Evolutionary conservation across 2,888 invertebrate species (phyloP), one percentile per base, ranked within the genome.

Genomic region (Dryococelus australis): DNA sequence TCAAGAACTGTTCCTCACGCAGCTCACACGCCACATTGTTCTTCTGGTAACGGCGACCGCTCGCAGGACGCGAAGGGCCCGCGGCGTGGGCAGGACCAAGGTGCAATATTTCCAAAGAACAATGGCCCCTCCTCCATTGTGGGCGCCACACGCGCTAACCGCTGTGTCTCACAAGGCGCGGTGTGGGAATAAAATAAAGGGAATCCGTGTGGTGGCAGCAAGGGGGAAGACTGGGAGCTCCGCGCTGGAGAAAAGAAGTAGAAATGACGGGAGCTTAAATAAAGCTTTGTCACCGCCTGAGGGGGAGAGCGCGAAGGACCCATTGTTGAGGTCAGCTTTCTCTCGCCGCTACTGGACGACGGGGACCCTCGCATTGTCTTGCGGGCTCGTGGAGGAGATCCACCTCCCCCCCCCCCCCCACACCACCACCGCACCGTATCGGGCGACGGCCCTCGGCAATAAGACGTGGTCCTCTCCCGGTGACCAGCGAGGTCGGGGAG

Each of bases 241-340:
- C n/a, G n/a, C n/a, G n/a, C n/a, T n/a, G n/a, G n/a, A n/a, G n/a
- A n/a, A 43, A 35, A 83, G 10, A 83, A 83, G 83, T 28, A 83
- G 83, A 83, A 83, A 43, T 83, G 83, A 83, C 83, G 16, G n/a
- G 43, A 83, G 83, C 83, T 83, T 83, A 83, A 83, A 83, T 83
- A 83, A 83, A 83, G 83, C 83, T 83, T 83, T 83, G 83, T 83
- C 83, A 83, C 83, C 83, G 28, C 16, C 83, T n/a, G 79, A 26
- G 79, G 79, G n/a, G 20, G 79, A 12, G 26, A 10, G 79, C n/a
- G 27, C 9, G 47, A 47, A 47, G 79, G 27, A 27, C 27, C 83
- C 43, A 83, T 83, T 83, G 83, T 83, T 83, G 83, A 83, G 83
- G 83, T 83, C 83, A 83, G 83, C 83, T 83, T 83, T 83, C 35